Percentiles rank a stretch among this genome's conserved stretches.
phyloP scores from a whole-genome alignment of 2,797 vertebrate genomes.

The Glyptemys insculpta region DNA sequence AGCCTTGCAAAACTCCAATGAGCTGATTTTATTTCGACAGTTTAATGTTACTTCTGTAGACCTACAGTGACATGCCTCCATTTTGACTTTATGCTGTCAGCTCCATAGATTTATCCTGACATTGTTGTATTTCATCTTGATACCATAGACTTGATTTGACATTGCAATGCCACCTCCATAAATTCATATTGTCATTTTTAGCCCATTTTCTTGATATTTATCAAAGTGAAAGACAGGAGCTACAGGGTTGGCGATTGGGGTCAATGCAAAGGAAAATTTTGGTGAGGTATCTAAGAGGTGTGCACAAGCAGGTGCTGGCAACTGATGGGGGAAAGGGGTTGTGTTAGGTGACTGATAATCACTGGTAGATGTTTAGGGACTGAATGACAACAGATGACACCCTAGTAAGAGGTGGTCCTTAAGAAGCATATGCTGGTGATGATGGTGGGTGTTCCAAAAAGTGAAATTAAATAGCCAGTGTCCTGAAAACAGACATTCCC shows the following conservation, averaged over 20 bases:
- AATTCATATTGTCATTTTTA: slow-evolving; percentile 60
- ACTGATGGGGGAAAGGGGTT: slow-evolving; percentile 1
- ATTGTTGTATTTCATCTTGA: slow-evolving; percentile 65
- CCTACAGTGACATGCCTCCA: slow-evolving; percentile 50
- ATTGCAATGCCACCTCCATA: slow-evolving; percentile 65
- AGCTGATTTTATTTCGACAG: slow-evolving; percentile 63
- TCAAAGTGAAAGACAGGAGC: slow-evolving; percentile 38
- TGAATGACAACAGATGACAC: neutral
- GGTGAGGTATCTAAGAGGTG: slow-evolving; percentile 12
- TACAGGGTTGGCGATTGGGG: neutral
- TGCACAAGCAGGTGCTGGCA: neutral
- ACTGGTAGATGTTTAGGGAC: neutral
- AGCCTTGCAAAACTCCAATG: slow-evolving; percentile 47
- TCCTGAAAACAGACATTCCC: neutral
- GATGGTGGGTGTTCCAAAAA: neutral
- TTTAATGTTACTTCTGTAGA: slow-evolving; percentile 52
- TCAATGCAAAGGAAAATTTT: slow-evolving; percentile 26
- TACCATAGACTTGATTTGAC: slow-evolving; percentile 67
- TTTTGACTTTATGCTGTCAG: slow-evolving; percentile 70
- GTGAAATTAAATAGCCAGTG: neutral
- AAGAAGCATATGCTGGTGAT: neutral
- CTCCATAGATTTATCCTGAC: slow-evolving; percentile 62
- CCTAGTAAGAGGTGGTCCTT: neutral
- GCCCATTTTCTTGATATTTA: slow-evolving; percentile 55
- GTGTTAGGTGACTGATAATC: neutral